Conservation (phyloP, 2,888 invertebrate genomes). For the Steinernema carpocapsae region DNA sequence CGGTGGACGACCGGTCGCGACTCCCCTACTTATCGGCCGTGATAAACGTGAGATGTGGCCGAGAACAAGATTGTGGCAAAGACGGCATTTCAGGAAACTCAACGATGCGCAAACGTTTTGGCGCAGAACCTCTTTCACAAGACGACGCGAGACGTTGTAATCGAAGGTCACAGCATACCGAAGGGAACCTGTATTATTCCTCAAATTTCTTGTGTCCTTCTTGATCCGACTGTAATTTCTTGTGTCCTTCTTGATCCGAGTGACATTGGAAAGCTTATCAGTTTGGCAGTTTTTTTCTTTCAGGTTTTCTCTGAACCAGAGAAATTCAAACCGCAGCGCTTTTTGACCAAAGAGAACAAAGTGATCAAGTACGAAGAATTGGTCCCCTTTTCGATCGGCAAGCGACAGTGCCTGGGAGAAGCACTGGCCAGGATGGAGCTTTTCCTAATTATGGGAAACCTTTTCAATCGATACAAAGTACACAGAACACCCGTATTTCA, state of each 20-base stretch:
- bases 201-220: conserved; percentile 43
- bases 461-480: conserved; percentile 35
- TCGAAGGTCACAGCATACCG: conserved; percentile 39
- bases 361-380: conserved; percentile 50
- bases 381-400: conserved; percentile 54
- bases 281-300: conserved; percentile 35
- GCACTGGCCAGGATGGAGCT: conserved; percentile 39
- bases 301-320: conserved; percentile 57
- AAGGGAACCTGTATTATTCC: conserved; percentile 39
- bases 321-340: conserved; percentile 56
- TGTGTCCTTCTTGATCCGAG: no score
- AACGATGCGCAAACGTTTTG: conserved; percentile 40
- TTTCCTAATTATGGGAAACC: conserved; percentile 36
- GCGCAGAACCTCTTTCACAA: conserved; percentile 40
- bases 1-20: conserved; percentile 44
- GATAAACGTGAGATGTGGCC: conserved; percentile 40
- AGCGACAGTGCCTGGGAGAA: conserved; percentile 45
- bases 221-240: conserved; percentile 40
- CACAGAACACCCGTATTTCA: not conserved
- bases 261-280: no score
- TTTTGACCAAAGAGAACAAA: conserved; percentile 55
- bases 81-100: conserved; percentile 34
- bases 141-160: conserved; percentile 37
- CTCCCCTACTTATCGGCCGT: conserved; percentile 46
- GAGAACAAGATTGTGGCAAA: not conserved